Percentiles rank a stretch among this genome's conserved stretches.
Evolutionary conservation across 2,113 vertebrate species (phyloP).

Genomic region (Pseudorasbora parva): DNA sequence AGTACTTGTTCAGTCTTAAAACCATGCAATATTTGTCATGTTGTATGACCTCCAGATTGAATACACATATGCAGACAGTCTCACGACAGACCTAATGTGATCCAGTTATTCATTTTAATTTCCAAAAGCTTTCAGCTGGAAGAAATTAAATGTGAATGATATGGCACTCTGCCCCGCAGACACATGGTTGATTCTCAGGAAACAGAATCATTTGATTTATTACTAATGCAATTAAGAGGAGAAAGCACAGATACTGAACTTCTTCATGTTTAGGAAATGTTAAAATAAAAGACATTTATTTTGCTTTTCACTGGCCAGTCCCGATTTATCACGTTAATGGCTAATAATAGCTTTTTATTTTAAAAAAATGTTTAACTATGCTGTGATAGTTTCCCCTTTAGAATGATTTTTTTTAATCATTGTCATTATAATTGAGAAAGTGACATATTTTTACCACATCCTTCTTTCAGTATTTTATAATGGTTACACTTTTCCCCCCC

Average conservation of each 20-base stretch:
- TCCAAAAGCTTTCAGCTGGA: background rate
- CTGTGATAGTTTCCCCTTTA: background rate
- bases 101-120: background rate
- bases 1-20: background rate
- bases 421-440: background rate
- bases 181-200: background rate
- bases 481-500: background rate
- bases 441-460: background rate
- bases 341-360: background rate
- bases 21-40: background rate
- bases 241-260: background rate
- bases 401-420: background rate
- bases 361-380: background rate
- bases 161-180: background rate
- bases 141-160: constrained; percentile 15
- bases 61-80: background rate
- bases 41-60: background rate
- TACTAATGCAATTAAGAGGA: background rate
- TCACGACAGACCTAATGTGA: background rate
- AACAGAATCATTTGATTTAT: background rate
- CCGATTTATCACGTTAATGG: background rate
- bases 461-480: background rate
- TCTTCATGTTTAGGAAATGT: background rate
- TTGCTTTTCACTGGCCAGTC: background rate
- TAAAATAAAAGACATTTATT: background rate